Conservation (phyloP, 23 tunicate genomes). For the Diplosoma virens region DNA sequence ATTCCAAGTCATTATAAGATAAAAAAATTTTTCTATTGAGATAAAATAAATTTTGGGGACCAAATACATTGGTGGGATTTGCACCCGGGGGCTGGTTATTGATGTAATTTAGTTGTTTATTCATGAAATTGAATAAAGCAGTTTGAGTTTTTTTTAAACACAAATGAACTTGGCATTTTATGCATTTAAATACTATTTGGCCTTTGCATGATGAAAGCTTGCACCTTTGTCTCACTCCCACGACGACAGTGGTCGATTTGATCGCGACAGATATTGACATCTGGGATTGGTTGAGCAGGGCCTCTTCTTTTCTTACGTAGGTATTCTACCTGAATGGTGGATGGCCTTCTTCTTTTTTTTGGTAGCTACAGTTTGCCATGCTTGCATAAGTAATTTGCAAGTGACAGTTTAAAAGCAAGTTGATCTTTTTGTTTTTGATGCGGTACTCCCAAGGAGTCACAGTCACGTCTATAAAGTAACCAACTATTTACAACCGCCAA, state of each 20-base stretch:
- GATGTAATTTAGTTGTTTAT: too few species aligned
- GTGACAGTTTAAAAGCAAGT: neutral
- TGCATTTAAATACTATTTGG: slow-evolving; percentile 14
- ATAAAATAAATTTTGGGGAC: too few species aligned
- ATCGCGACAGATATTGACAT: neutral
- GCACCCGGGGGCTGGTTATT: too few species aligned
- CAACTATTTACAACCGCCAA: neutral
- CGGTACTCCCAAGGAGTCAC: neutral
- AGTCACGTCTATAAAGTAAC: slow-evolving; percentile 10
- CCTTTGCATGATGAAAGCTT: neutral
- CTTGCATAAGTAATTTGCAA: neutral
- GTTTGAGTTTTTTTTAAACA: slow-evolving; percentile 2
- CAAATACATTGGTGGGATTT: too few species aligned
- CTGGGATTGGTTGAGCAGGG: too few species aligned
- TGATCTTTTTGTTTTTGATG: neutral
- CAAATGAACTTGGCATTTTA: slow-evolving; percentile 3
- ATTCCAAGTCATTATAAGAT: too few species aligned
- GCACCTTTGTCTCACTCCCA: neutral
- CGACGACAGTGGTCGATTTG: neutral
- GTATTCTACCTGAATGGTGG: too few species aligned
- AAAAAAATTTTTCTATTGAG: too few species aligned
- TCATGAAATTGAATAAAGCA: slow-evolving; percentile 5
- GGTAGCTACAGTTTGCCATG: neutral
- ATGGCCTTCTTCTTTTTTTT: slow-evolving; percentile 8
- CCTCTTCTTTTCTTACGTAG: too few species aligned